A percentile compares a stretch with the other conserved stretches of the same genome.
These are phyloP conservation scores for Pelecanoides urinatrix DNA, from an alignment of 2,113 vertebrate species.

Conservation along the genomic window DNA sequence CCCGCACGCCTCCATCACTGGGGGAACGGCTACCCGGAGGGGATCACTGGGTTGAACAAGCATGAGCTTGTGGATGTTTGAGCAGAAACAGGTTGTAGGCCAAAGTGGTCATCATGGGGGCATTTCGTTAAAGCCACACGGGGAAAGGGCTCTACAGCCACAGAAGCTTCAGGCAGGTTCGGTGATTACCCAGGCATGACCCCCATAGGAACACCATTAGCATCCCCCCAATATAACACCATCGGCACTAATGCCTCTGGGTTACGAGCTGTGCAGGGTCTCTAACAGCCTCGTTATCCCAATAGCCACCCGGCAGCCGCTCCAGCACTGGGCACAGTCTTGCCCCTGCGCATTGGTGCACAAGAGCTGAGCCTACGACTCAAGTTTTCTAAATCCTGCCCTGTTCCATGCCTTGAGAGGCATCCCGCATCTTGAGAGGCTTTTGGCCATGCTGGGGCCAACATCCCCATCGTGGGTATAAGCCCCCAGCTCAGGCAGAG, in stretches of 20 bases:
- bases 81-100: background rate
- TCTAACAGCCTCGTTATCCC: background rate
- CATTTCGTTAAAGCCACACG: background rate
- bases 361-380: background rate
- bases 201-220: background rate
- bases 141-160: background rate
- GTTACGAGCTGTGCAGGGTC: background rate
- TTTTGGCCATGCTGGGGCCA: background rate
- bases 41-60: background rate
- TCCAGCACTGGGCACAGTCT: background rate
- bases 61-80: background rate
- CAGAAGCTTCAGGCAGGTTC: background rate
- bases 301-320: accelerated
- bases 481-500: background rate
- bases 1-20: accelerated
- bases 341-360: accelerated
- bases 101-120: accelerated
- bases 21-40: accelerated
- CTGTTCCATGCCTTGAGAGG: background rate
- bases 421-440: background rate
- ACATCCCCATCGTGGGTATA: background rate
- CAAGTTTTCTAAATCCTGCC: background rate
- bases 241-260: accelerated
- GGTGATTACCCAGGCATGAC: too few species aligned
- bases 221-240: background rate